Evolutionary conservation across 2,888 invertebrate genomes (phyloP).

Genomic region (Cantharis rustica): DNA sequence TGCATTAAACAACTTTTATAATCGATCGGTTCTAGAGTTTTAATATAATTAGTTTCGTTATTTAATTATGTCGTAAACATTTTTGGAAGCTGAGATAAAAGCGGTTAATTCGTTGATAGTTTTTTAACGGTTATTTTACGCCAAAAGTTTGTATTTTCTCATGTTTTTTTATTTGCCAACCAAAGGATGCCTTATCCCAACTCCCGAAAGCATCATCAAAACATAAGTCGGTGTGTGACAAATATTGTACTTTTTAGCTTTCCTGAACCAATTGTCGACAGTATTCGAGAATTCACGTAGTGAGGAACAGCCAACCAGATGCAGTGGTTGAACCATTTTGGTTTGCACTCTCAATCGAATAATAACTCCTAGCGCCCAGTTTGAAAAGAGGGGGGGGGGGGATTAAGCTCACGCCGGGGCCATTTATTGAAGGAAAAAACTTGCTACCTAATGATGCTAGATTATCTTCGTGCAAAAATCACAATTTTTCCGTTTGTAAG

Average conservation of each 20-base stretch:
- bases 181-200: background rate
- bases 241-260: too few species aligned
- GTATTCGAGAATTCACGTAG: too few species aligned
- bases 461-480: background rate
- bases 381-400: too few species aligned
- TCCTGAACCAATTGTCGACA: too few species aligned
- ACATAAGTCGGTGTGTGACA: too few species aligned
- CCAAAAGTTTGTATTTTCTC: background rate
- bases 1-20: background rate
- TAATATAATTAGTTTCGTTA: background rate
- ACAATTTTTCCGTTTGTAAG: background rate
- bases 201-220: background rate
- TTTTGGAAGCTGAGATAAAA: background rate
- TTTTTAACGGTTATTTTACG: background rate
- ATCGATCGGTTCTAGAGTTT: background rate
- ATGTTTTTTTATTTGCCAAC: background rate
- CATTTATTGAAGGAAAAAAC: too few species aligned
- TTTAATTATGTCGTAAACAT: background rate
- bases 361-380: too few species aligned
- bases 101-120: background rate
- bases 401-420: too few species aligned
- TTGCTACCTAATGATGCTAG: background rate
- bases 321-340: too few species aligned
- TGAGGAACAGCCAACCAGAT: too few species aligned
- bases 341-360: too few species aligned